Evolutionary conservation across 2,797 vertebrate genomes (phyloP).

Genomic region (Synaphobranchus kaupii): DNA sequence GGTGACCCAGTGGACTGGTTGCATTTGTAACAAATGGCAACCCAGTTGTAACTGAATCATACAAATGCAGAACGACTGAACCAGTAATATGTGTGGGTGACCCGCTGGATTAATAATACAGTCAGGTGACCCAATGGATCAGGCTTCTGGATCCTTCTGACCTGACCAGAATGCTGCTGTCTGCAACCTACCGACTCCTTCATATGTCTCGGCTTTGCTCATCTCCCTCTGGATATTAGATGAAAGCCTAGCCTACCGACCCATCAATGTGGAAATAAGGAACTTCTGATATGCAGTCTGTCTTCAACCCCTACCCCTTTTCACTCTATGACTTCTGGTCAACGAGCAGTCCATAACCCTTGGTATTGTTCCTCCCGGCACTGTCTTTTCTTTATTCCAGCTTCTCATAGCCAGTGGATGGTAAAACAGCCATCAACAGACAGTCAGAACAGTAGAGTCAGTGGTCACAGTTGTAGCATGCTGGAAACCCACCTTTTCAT

Average conservation of each 20-base stretch:
- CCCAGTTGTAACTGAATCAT: conserved; percentile 13
- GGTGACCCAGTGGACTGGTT: conserved; percentile 41
- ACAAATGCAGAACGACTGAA: conserved; percentile 35
- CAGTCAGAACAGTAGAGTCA: not conserved
- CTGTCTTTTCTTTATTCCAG: not conserved
- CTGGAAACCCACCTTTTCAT: not conserved
- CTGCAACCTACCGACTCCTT: not conserved
- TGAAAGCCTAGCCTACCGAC: not conserved
- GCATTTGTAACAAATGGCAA: not conserved
- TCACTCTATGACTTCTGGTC: not conserved
- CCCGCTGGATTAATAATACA: conserved; percentile 6
- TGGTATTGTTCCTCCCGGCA: not conserved
- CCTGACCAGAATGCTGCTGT: not conserved
- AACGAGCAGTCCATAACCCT: not conserved
- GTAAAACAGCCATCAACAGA: not conserved
- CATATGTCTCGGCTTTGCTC: not conserved
- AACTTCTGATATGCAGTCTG: not conserved
- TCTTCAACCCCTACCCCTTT: not conserved
- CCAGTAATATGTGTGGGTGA: conserved; percentile 26
- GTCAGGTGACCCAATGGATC: not conserved
- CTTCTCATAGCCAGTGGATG: not conserved
- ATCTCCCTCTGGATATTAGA: not conserved
- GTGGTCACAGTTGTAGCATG: not conserved
- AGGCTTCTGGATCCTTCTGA: not conserved
- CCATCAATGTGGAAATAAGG: not conserved